A percentile compares a stretch with the other conserved stretches of the same genome.
Conservation (phyloP, 2,888 invertebrate species). For the Oeneis ivallda region DNA sequence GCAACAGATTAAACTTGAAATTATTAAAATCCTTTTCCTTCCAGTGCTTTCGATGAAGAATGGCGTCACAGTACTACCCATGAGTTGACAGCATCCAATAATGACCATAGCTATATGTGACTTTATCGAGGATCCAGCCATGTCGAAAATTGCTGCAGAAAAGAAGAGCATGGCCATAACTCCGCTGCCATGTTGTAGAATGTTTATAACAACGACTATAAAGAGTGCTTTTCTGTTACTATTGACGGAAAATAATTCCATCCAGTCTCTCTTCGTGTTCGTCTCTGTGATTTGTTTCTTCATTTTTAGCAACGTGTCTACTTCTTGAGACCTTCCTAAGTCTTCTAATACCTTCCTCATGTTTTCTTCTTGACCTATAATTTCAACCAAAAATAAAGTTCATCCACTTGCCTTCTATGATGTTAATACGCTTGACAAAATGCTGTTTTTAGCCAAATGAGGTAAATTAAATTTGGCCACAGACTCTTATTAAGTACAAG, state of each 20-base stretch:
- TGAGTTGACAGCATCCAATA: slow-evolving; percentile 51
- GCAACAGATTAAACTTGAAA: slow-evolving; percentile 49
- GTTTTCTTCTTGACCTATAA: slow-evolving; percentile 44
- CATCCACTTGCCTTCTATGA: too few species aligned
- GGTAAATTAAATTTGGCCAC: too few species aligned
- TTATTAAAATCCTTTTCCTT: slow-evolving; percentile 49
- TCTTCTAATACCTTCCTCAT: slow-evolving; percentile 44
- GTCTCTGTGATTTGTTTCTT: slow-evolving; percentile 39
- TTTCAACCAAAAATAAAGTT: not conserved
- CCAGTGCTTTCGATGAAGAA: slow-evolving; percentile 55
- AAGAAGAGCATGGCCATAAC: slow-evolving; percentile 50
- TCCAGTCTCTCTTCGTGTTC: slow-evolving; percentile 41
- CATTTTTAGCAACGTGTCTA: slow-evolving; percentile 41
- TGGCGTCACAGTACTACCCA: slow-evolving; percentile 49
- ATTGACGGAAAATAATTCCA: slow-evolving; percentile 48
- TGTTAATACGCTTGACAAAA: too few species aligned
- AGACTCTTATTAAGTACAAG: too few species aligned
- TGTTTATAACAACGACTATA: slow-evolving; percentile 47
- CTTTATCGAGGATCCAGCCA: slow-evolving; percentile 50
- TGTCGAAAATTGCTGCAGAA: slow-evolving; percentile 51
- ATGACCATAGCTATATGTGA: slow-evolving; percentile 55
- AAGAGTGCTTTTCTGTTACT: slow-evolving; percentile 53
- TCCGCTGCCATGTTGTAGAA: slow-evolving; percentile 54
- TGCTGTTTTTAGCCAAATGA: too few species aligned
- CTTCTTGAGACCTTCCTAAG: slow-evolving; percentile 52